Evolutionary conservation across 2,113 vertebrate species (phyloP).

Genomic region (Apodemus speciosus): DNA sequence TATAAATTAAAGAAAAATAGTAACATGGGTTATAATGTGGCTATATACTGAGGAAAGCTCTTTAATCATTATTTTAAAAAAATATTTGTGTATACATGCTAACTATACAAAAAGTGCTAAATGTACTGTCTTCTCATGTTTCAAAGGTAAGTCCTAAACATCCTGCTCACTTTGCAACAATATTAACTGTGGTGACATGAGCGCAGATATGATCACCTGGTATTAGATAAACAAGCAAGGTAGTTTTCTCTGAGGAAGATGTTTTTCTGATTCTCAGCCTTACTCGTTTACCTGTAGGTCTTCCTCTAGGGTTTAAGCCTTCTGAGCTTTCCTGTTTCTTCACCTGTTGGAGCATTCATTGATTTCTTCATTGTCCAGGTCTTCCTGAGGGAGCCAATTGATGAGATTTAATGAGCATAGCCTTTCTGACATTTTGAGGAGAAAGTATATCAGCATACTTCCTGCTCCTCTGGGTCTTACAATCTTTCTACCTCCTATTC

Average conservation of each 20-base stretch:
- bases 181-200: neutral
- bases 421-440: neutral
- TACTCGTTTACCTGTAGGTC: too few relatives aligned
- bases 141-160: neutral
- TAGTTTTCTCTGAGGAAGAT: neutral
- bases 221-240: neutral
- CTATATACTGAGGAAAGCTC: neutral
- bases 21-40: neutral
- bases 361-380: neutral
- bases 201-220: neutral
- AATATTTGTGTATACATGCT: neutral
- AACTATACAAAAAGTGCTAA: neutral
- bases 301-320: too few relatives aligned
- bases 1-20: neutral
- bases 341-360: too few relatives aligned
- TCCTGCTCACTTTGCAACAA: neutral
- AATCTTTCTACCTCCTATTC: neutral
- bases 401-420: too few relatives aligned
- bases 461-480: neutral
- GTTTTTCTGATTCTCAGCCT: neutral
- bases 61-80: neutral
- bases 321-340: neutral
- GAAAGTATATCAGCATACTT: neutral
- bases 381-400: neutral
- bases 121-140: neutral